Base-by-base conservation (phyloP, 1,140 invertebrate genomes). In the Lucilia cuprina region DNA sequence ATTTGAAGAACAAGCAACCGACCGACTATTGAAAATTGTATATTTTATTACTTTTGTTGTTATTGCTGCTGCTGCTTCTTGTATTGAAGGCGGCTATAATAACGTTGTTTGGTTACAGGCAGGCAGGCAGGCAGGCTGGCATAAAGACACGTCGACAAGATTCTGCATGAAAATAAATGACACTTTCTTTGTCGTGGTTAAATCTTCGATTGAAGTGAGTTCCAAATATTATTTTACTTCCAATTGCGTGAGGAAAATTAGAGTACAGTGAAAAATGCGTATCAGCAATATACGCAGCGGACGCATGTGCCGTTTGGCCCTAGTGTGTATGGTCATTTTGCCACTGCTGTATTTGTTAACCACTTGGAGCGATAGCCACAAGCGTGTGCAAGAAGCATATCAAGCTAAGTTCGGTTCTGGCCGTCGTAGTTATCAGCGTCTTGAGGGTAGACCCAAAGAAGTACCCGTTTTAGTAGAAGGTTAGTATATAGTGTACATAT, bases 271-370 rank as follows among this genome's bases (percentile, higher is more conserved):
- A 70, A 80, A 80, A 78, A 91, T 91, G 91, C 90, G 91, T 84
- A 85, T 91, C 19, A 90, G 88, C 82, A 91, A 89, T 84, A 86
- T 91, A 78, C 88, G 92, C 82, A 92, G 90, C 85, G 89, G 91
- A 7, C 87, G 91, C 83, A 88, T 92, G 75, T 89, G 91, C 84
- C 88, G 92, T 77, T 47, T 92, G 78, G 86, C 82, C 10, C 83
- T 89, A 4, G 88, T 88, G 41, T 84, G 89, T 30, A 83, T 88
- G 78, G 87, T 91, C 35, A 86, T 92, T 55, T 50, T 92, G 21
- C 88, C 91, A 74, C 84, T 92, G 21, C 83, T 92, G 13, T 92
- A 92, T 85, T 86, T 92, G 70, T 65, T 92, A 82, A 86, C 89
- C 83, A 91, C 91, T 70, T 92, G 91, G 87, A 88, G 89, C 13